Conservation (phyloP, 2,888 invertebrate species). For the Icerya purchasi region DNA sequence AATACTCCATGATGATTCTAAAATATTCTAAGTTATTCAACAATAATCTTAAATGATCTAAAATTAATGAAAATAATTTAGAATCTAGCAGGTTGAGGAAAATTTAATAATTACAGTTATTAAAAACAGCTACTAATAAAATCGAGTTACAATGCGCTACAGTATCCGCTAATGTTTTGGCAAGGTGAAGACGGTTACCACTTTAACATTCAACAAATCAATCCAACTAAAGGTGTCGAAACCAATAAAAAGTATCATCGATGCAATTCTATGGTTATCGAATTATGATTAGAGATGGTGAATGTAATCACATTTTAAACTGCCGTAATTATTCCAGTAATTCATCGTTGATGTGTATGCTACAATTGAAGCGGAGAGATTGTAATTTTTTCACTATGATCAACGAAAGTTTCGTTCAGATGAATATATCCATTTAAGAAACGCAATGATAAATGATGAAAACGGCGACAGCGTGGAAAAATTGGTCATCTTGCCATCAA, state of each 20-base stretch:
- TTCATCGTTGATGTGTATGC: slow-evolving; percentile 24
- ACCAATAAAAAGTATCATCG: slow-evolving; percentile 18
- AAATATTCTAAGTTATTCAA: no score
- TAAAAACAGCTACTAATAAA: no score
- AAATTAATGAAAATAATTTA: no score
- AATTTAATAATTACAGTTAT: no score
- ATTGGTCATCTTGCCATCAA: slow-evolving; percentile 20
- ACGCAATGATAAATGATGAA: slow-evolving; percentile 20
- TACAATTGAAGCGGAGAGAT: slow-evolving; percentile 23
- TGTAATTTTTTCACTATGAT: slow-evolving; percentile 21
- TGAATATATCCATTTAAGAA: slow-evolving; percentile 21
- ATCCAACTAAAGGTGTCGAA: neutral
- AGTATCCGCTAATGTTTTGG: slow-evolving; percentile 11
- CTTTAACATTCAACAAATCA: neutral
- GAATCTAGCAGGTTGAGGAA: no score
- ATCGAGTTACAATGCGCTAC: no score
- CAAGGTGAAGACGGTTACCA: slow-evolving; percentile 12
- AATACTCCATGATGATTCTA: no score
- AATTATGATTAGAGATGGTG: slow-evolving; percentile 18
- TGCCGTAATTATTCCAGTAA: slow-evolving; percentile 22
- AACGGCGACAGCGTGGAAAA: slow-evolving; percentile 17
- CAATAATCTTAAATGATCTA: no score
- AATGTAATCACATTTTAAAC: slow-evolving; percentile 17
- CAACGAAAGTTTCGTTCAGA: slow-evolving; percentile 21
- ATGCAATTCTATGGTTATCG: slow-evolving; percentile 20